phyloP scores from a whole-genome alignment of 2,113 vertebrate species.

The Perca flavescens region DNA sequence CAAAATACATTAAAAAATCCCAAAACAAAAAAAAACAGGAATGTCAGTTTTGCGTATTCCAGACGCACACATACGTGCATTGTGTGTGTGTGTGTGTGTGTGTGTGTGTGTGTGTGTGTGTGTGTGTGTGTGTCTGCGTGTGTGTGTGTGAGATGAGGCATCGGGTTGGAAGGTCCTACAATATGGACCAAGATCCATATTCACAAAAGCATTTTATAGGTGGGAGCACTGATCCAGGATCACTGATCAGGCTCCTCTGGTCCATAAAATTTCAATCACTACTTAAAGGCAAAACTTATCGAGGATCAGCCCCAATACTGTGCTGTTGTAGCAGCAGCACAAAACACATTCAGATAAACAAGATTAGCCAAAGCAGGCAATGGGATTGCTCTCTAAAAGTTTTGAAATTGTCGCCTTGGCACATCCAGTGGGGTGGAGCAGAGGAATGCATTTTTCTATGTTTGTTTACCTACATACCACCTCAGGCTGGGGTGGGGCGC shows the following conservation, averaged over 20 bases:
- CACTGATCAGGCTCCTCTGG: slow-evolving; percentile 72
- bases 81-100: slow-evolving; percentile 14
- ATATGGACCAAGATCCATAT: slow-evolving; percentile 77
- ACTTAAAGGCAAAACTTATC: slow-evolving; percentile 80
- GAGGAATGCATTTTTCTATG: slow-evolving; percentile 54
- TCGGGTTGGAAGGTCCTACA: slow-evolving; percentile 77
- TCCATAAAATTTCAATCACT: slow-evolving; percentile 72
- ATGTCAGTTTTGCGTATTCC: slow-evolving; percentile 79
- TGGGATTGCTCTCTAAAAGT: slow-evolving; percentile 63
- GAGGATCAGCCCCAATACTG: slow-evolving; percentile 75
- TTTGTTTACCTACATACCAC: slow-evolving; percentile 60
- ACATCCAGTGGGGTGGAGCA: slow-evolving; percentile 59
- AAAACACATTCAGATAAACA: slow-evolving; percentile 80
- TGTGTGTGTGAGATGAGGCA: slow-evolving; percentile 78
- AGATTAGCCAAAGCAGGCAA: slow-evolving; percentile 72
- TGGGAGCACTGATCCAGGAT: slow-evolving; percentile 65
- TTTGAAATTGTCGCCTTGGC: slow-evolving; percentile 62
- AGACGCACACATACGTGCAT: slow-evolving; percentile 49
- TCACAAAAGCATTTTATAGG: slow-evolving; percentile 76
- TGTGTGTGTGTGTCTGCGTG: slow-evolving; percentile 30
- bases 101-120: slow-evolving; percentile 36
- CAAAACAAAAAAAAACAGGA: slow-evolving; percentile 64
- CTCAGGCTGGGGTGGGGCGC: slow-evolving; percentile 55
- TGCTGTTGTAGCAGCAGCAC: slow-evolving; percentile 67
- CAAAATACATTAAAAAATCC: slow-evolving; percentile 75